A percentile compares a stretch with the other conserved stretches of the same genome.
Conservation (phyloP, 2,797 vertebrate species). For the Ceryle rudis region DNA sequence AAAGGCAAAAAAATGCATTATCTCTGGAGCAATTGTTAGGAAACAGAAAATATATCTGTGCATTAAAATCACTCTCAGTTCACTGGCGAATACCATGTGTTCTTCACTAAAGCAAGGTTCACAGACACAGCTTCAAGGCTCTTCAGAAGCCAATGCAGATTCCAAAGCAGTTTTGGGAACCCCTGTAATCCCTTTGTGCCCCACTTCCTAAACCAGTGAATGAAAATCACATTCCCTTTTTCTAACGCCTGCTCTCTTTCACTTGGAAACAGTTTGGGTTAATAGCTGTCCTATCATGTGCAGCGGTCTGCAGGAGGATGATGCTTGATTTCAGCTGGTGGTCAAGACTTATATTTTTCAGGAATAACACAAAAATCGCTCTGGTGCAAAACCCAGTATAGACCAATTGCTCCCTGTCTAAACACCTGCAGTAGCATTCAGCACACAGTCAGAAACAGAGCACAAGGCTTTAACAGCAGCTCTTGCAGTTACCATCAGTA, state of each 20-base stretch:
- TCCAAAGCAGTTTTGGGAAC: not conserved
- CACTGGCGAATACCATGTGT: not conserved
- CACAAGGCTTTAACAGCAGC: not conserved
- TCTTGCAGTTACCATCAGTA: not conserved
- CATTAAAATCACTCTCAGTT: not conserved
- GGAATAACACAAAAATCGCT: not conserved
- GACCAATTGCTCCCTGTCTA: not conserved
- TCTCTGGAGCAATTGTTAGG: not conserved
- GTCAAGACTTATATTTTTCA: not conserved
- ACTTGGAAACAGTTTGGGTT: not conserved
- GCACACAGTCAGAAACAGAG: not conserved
- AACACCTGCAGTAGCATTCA: not conserved
- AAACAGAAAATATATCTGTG: not conserved
- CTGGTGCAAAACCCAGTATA: not conserved
- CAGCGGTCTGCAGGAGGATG: not conserved
- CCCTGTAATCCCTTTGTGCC: not conserved
- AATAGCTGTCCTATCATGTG: not conserved
- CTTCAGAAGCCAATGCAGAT: not conserved
- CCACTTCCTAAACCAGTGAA: not conserved
- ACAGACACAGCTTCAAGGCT: not conserved
- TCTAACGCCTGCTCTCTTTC: not conserved
- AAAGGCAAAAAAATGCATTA: not conserved
- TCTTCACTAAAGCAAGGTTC: not conserved
- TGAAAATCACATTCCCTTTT: not conserved
- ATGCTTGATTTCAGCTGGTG: not conserved